Evolutionary conservation across 2,797 vertebrate species (phyloP), one percentile per base, ranked within the genome.

Genomic region (Leptoclinus maculatus): DNA sequence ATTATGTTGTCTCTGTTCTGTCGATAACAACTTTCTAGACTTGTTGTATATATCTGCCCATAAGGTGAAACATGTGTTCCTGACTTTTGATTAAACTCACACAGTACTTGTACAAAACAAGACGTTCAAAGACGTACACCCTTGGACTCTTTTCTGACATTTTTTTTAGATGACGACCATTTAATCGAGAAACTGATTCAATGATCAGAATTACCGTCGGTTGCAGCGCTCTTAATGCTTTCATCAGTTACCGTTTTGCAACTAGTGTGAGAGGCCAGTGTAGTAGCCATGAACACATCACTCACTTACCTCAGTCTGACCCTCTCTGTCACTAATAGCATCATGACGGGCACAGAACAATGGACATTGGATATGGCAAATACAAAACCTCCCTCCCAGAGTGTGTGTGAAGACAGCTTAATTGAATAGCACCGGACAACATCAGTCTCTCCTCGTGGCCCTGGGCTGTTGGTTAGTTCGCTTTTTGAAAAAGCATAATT

Each of bases 401-500:
- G 32, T 34, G 36, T 49, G 8, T 10, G 29, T 67, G 7, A n/a
- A 45, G 49, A 68, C 27, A n/a, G n/a, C n/a, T 45, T 56, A 51
- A 66, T 23, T 74, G 34, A 62, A 66, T 54, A n/a, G 2, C 21
- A 19, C 16, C 66, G 53, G 23, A 66, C 32, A n/a, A 32, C 21
- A 25, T 56, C 23, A 45, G 19, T n/a, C n/a, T 51, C n/a, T 29
- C 38, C 6, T 63, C 39, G 4, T 27, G 63, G 56, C n/a, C n/a
- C 47, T 16, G 5, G 10, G 43, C 47, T 69, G 36, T 66, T 49
- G 17, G 12, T 51, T 36, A 62, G 27, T 73, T 56, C 16, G 49
- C n/a, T 77, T 71, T 76, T 63, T 68, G 36, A 69, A 65, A 38
- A 74, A 58, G 47, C 29, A 53, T 23, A 49, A n/a, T 68, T 69